phyloP scores from a whole-genome alignment of 2,113 vertebrate species.

The Rana temporaria region DNA sequence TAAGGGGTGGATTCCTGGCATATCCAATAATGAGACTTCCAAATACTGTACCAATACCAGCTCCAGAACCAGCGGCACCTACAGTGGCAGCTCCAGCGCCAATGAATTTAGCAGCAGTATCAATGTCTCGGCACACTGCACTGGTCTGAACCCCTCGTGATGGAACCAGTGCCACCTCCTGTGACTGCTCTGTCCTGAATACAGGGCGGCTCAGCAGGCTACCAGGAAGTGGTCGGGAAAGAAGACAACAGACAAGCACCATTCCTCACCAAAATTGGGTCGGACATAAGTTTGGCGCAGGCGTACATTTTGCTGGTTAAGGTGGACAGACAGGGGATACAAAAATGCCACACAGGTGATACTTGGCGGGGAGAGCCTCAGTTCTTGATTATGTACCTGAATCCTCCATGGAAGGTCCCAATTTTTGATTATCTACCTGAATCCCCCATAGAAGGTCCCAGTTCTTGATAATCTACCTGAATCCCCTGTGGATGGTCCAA shows the following conservation, averaged over 20 bases:
- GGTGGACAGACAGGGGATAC: constrained; percentile 45
- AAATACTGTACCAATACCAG: constrained; percentile 79
- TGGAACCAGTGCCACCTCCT: constrained; percentile 60
- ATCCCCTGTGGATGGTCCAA: too few species aligned
- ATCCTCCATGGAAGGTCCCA: too few species aligned
- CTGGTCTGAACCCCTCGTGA: constrained; percentile 68
- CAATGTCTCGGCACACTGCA: constrained; percentile 68
- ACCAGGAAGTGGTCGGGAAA: constrained; percentile 68
- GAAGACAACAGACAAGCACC: constrained; percentile 58
- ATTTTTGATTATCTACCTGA: too few species aligned
- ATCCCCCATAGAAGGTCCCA: too few species aligned
- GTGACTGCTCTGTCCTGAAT: constrained; percentile 37
- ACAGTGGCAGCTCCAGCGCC: constrained; percentile 77
- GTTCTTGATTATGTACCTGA: too few species aligned
- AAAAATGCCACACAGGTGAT: constrained; percentile 15
- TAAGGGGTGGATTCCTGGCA: too few species aligned
- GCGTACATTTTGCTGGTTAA: constrained; percentile 77
- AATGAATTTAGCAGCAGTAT: constrained; percentile 81
- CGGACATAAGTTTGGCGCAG: constrained; percentile 84
- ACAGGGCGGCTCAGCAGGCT: constrained; percentile 59
- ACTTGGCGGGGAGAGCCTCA: too few species aligned
- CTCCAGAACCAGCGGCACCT: constrained; percentile 77
- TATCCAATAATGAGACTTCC: constrained; percentile 83
- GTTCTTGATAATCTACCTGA: too few species aligned
- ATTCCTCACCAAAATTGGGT: constrained; percentile 79